Conservation (phyloP, 2,888 invertebrate genomes). For the Cerceris rybyensis region DNA sequence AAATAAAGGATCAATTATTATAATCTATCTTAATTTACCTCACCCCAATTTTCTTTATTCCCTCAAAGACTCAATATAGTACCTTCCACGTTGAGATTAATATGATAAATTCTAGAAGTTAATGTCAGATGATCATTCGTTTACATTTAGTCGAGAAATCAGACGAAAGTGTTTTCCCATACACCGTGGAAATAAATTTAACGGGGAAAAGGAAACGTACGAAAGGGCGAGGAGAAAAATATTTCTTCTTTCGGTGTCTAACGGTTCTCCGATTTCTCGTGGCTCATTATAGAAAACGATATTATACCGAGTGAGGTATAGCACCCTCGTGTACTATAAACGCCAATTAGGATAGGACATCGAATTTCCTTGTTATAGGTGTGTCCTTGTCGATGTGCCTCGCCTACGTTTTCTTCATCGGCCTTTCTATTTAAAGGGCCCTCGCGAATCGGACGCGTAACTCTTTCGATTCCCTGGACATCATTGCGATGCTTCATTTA, state of each 20-base stretch:
- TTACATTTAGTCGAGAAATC: no score
- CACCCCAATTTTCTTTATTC: neutral
- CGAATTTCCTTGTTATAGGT: slow-evolving; percentile 65
- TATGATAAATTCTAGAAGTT: no score
- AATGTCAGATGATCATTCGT: no score
- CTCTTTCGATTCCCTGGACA: neutral
- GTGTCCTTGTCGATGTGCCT: slow-evolving; percentile 37
- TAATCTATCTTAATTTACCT: neutral
- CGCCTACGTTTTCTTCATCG: slow-evolving; percentile 29
- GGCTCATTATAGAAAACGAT: slow-evolving; percentile 62
- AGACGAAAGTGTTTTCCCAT: neutral
- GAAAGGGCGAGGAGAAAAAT: neutral
- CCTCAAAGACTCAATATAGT: neutral
- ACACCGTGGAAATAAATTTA: neutral
- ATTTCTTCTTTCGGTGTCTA: slow-evolving; percentile 27
- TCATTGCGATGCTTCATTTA: neutral
- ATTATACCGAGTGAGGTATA: slow-evolving; percentile 60
- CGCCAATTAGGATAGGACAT: slow-evolving; percentile 70
- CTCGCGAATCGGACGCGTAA: neutral
- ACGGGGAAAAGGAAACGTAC: neutral
- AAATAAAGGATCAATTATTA: neutral
- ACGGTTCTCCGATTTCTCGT: slow-evolving; percentile 62
- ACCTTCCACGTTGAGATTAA: no score
- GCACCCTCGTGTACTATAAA: slow-evolving; percentile 67
- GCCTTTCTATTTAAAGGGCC: slow-evolving; percentile 7